Evolutionary conservation across 2,888 invertebrate species (phyloP).

Genomic region (Litoditis marina): DNA sequence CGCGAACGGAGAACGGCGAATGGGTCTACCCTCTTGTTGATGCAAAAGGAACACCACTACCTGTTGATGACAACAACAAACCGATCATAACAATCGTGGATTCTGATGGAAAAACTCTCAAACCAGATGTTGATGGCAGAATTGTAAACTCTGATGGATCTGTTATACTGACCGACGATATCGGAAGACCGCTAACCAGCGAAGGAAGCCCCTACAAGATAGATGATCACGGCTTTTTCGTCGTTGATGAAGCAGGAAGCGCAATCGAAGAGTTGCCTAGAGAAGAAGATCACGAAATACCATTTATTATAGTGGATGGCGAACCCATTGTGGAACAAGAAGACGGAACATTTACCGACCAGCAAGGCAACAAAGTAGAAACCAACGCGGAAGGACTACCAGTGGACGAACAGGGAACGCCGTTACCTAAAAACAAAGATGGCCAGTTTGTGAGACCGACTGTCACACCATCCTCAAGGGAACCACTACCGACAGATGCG

Average conservation of each 20-base stretch:
- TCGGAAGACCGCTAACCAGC: slow-evolving; percentile 20
- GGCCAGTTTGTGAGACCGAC: too few relatives aligned
- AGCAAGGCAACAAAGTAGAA: background rate
- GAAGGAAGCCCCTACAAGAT: slow-evolving; percentile 7
- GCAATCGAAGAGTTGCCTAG: too few relatives aligned
- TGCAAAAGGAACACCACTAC: background rate
- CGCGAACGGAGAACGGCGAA: slow-evolving; percentile 14
- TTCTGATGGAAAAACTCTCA: slow-evolving; percentile 23
- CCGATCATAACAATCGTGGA: slow-evolving; percentile 9
- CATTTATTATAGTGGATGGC: slow-evolving; percentile 9
- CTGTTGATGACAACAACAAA: background rate
- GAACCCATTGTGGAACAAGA: slow-evolving; percentile 13
- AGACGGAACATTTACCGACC: slow-evolving; percentile 7
- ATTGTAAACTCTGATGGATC: slow-evolving; percentile 36
- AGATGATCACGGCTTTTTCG: slow-evolving; percentile 20
- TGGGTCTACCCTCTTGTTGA: slow-evolving; percentile 12
- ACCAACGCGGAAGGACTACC: slow-evolving; percentile 7
- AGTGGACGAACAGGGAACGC: slow-evolving; percentile 15
- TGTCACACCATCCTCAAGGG: too few relatives aligned
- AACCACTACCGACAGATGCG: slow-evolving; percentile 26
- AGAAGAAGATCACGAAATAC: slow-evolving; percentile 27
- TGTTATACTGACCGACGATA: slow-evolving; percentile 29
- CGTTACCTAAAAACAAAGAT: slow-evolving; percentile 17
- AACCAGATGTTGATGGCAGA: slow-evolving; percentile 33
- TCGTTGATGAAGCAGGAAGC: too few relatives aligned